These are phyloP conservation scores for Lepidiolamprologus cunningtoni DNA, from an alignment of 2,113 vertebrate genomes.

Conservation along the genomic window DNA sequence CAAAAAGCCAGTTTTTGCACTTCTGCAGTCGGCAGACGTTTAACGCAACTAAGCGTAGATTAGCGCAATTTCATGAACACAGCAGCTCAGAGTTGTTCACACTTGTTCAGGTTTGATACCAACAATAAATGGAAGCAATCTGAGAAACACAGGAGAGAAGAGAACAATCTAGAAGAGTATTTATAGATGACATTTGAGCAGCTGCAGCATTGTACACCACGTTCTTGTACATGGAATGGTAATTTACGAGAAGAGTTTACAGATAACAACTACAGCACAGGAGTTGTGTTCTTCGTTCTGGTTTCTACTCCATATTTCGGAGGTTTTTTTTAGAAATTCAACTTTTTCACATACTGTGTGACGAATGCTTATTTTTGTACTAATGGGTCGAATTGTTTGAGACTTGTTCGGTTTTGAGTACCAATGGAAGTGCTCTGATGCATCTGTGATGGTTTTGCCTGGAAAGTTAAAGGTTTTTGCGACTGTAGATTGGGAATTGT, in stretches of 20 bases:
- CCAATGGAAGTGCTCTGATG: background rate
- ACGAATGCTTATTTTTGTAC: background rate
- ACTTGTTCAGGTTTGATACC: background rate
- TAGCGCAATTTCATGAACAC: background rate
- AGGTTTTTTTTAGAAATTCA: background rate
- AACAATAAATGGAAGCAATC: background rate
- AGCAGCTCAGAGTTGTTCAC: background rate
- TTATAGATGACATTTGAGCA: background rate
- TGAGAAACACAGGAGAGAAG: background rate
- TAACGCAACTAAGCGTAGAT: background rate
- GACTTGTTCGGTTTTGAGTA: background rate
- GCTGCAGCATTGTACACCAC: background rate
- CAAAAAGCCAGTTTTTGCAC: background rate
- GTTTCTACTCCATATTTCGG: background rate
- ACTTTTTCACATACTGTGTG: background rate
- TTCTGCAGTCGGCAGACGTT: background rate
- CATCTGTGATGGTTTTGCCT: fast-evolving
- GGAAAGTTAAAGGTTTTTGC: background rate
- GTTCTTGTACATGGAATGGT: background rate
- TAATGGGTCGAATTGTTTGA: background rate
- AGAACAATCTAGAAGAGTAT: background rate
- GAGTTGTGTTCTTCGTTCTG: background rate
- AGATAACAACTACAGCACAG: background rate
- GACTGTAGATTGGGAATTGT: background rate
- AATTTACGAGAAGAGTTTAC: fast-evolving